A percentile compares a stretch with the other conserved stretches of the same genome.
These are phyloP conservation scores for Machimus rusticus DNA, from an alignment of 2,888 invertebrate species.

Conservation along the genomic window DNA sequence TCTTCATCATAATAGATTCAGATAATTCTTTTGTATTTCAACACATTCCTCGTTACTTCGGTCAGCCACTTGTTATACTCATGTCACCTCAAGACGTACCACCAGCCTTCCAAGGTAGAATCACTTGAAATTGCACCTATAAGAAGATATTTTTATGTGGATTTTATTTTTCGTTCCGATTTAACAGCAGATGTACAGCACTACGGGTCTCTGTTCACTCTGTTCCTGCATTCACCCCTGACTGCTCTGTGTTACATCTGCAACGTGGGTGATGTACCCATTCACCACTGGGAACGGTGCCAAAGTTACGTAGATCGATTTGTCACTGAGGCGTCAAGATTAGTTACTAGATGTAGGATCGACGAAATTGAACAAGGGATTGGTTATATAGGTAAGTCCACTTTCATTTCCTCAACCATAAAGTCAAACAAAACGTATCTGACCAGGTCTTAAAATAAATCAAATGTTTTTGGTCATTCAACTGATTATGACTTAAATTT, in stretches of 20 bases:
- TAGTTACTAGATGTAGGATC: constrained; percentile 82
- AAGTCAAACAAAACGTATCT: neutral
- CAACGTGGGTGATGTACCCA: constrained; percentile 83
- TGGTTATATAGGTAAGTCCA: constrained; percentile 60
- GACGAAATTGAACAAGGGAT: constrained; percentile 70
- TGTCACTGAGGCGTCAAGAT: constrained; percentile 84
- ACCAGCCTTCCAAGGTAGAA: constrained; percentile 77
- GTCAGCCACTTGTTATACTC: constrained; percentile 89
- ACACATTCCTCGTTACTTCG: constrained; percentile 90
- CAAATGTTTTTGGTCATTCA: too few species aligned
- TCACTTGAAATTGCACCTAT: constrained; percentile 4
- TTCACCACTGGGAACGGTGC: constrained; percentile 90
- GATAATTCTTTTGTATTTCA: constrained; percentile 94
- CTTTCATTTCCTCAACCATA: neutral
- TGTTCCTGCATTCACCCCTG: constrained; percentile 94
- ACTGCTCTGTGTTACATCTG: constrained; percentile 92
- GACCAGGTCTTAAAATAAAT: neutral
- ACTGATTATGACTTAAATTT: too few species aligned
- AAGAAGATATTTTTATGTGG: constrained; percentile 12
- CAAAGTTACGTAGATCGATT: constrained; percentile 88
- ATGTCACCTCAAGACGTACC: constrained; percentile 95
- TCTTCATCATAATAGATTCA: constrained; percentile 94
- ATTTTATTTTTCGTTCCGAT: constrained; percentile 3
- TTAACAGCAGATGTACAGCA: constrained; percentile 74
- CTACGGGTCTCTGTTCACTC: constrained; percentile 91